Conservation (phyloP, 2,797 vertebrate species). For the Corythornis leucogaster region DNA sequence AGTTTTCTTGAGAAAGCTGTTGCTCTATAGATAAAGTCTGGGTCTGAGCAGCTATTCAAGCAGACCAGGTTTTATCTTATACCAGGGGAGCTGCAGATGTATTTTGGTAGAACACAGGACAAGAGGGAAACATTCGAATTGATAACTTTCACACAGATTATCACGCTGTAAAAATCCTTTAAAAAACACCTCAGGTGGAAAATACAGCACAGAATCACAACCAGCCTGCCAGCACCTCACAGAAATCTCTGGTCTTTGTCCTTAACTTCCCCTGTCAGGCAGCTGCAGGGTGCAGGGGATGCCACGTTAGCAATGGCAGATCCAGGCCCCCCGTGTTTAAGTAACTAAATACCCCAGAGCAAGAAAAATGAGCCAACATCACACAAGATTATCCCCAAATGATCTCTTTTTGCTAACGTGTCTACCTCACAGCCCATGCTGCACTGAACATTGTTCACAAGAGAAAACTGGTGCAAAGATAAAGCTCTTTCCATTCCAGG, state of each 20-base stretch:
- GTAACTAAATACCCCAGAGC: not conserved
- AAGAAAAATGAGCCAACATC: accelerated
- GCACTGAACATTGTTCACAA: not conserved
- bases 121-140: not conserved
- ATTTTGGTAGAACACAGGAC: not conserved
- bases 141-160: not conserved
- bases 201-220: not conserved
- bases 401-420: not conserved
- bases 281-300: accelerated
- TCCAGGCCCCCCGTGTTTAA: accelerated
- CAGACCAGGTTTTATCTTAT: not conserved
- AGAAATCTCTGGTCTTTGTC: not conserved
- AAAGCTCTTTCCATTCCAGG: not conserved
- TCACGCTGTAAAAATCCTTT: not conserved
- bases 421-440: not conserved
- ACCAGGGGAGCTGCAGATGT: not conserved
- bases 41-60: not conserved
- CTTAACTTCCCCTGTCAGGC: not conserved
- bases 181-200: not conserved
- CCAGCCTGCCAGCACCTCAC: not conserved
- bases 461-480: not conserved
- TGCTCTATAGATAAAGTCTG: accelerated
- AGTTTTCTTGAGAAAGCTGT: not conserved
- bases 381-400: not conserved
- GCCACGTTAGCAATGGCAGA: accelerated